These are phyloP conservation scores for Frankliniella fusca DNA, from an alignment of 2,888 invertebrate species.

Conservation along the genomic window DNA sequence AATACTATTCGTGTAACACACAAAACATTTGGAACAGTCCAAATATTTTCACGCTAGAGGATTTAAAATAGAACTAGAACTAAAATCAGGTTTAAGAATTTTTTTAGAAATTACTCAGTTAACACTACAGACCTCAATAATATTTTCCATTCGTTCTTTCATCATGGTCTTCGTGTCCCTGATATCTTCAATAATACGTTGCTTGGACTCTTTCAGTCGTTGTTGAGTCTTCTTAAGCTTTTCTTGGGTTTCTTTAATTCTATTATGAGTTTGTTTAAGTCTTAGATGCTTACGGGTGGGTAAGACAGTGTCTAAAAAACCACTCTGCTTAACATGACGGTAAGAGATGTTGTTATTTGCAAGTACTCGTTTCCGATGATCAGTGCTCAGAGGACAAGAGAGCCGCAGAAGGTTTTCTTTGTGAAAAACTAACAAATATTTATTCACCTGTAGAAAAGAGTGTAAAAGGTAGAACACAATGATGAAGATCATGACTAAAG, in stretches of 20 bases:
- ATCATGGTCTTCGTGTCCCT: conserved; percentile 67
- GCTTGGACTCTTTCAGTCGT: conserved; percentile 57
- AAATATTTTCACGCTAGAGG: conserved; percentile 74
- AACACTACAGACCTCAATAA: conserved; percentile 59
- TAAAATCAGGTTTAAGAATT: background rate
- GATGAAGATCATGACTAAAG: background rate
- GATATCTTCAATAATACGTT: conserved; percentile 64
- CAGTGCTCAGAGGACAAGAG: background rate
- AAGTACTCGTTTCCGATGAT: background rate
- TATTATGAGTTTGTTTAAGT: conserved; percentile 44
- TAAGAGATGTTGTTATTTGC: background rate
- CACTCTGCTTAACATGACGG: background rate
- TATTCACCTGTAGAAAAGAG: background rate
- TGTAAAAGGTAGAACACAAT: background rate
- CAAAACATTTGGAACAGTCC: conserved; percentile 88
- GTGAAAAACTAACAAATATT: background rate
- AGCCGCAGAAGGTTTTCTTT: background rate
- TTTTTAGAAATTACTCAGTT: conserved; percentile 41
- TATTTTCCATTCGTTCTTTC: conserved; percentile 67
- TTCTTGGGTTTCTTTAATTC: conserved; percentile 59
- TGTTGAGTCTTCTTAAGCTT: conserved; percentile 58
- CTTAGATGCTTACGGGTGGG: background rate
- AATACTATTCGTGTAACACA: conserved; percentile 79
- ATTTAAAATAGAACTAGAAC: conserved; percentile 33
- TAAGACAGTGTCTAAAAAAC: background rate